Evolutionary conservation across 2,888 invertebrate species (phyloP).

Genomic region (Xylota segnis): DNA sequence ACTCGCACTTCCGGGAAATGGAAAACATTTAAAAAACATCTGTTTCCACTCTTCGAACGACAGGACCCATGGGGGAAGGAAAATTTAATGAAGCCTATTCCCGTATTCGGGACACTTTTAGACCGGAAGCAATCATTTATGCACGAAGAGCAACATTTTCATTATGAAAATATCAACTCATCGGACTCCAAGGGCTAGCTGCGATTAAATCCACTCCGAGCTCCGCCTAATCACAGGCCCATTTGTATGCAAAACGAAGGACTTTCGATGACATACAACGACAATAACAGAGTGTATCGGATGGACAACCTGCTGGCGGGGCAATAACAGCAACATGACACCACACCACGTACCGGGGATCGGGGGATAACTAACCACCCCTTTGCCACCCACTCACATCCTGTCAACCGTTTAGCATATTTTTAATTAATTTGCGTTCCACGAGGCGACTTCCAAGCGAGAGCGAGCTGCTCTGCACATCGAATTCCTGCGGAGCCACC

Average conservation of each 20-base stretch:
- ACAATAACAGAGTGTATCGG: conserved; percentile 36
- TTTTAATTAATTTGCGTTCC: conserved; percentile 74
- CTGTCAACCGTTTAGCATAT: conserved; percentile 75
- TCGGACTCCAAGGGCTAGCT: conserved; percentile 14
- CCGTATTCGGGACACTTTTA: conserved; percentile 24
- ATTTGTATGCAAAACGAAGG: conserved; percentile 71
- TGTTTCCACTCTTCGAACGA: conserved; percentile 41
- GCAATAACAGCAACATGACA: conserved; percentile 67
- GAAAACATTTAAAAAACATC: conserved; percentile 69
- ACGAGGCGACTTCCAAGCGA: conserved; percentile 26
- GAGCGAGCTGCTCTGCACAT: conserved; percentile 15
- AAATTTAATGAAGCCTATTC: conserved; percentile 68
- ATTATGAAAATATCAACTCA: conserved; percentile 67
- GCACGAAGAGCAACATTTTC: conserved; percentile 65
- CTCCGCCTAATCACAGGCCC: conserved; percentile 51
- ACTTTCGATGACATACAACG: conserved; percentile 70
- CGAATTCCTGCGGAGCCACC: conserved; percentile 57
- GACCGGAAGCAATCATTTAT: conserved; percentile 73
- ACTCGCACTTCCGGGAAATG: conserved; percentile 62
- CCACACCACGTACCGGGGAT: conserved; percentile 9
- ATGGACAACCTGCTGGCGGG: conserved; percentile 57
- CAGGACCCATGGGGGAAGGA: conserved; percentile 2
- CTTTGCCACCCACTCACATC: conserved; percentile 15
- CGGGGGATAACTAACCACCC: conserved; percentile 7
- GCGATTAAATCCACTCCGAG: conserved; percentile 62